These are phyloP conservation scores for Atopsyche davidsoni DNA, from an alignment of 1,140 invertebrate species.

Conservation along the genomic window DNA sequence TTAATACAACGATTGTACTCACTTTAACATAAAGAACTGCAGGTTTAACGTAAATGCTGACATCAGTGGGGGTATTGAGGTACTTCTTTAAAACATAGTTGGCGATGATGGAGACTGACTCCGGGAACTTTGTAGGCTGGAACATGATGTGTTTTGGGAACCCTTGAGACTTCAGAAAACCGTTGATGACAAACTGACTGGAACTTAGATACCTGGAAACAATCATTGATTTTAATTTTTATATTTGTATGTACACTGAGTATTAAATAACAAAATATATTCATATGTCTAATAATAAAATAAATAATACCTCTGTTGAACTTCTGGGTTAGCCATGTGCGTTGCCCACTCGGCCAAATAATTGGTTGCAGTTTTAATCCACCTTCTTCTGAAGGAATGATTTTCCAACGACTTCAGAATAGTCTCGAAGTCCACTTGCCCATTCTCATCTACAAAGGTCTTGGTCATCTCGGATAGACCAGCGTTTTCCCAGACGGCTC, in stretches of 20 bases:
- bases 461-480: constrained; percentile 57
- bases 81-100: constrained; percentile 65
- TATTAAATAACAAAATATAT: neutral
- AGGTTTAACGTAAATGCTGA: constrained; percentile 66
- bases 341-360: constrained; percentile 69
- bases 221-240: constrained; percentile 1
- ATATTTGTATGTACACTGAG: constrained; percentile 4
- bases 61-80: constrained; percentile 64
- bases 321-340: constrained; percentile 66
- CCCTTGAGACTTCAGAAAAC: constrained; percentile 67
- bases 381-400: constrained; percentile 64
- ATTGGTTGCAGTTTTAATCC: constrained; percentile 67
- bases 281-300: neutral
- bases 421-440: constrained; percentile 61
- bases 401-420: constrained; percentile 73
- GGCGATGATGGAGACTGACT: constrained; percentile 58
- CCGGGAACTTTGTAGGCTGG: constrained; percentile 59
- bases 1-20: constrained; percentile 20
- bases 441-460: constrained; percentile 56
- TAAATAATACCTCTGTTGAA: constrained; percentile 58
- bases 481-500: constrained; percentile 63
- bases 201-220: constrained; percentile 60
- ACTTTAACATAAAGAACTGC: constrained; percentile 64
- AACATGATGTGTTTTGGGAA: constrained; percentile 65
- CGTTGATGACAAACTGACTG: constrained; percentile 64